These are phyloP conservation scores for Oreochromis spilurus DNA, from an alignment of 2,113 vertebrate genomes.

Conservation along the genomic window DNA sequence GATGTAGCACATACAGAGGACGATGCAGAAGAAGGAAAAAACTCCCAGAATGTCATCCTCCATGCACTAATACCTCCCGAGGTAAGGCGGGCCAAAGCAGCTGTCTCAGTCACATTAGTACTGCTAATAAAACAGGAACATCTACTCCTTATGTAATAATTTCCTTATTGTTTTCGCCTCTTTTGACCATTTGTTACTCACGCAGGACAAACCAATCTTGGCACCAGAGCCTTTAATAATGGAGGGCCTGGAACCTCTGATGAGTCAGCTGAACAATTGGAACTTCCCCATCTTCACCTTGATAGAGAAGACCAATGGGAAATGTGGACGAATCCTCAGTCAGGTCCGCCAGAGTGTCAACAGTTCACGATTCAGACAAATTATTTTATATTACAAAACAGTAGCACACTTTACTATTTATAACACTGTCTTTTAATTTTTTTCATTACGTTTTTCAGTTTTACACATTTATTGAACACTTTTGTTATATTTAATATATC, in stretches of 20 bases:
- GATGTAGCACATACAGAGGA: conserved; percentile 88
- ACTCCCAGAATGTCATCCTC: conserved; percentile 73
- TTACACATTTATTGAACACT: neutral
- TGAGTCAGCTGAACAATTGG: conserved; percentile 93
- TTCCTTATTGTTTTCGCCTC: neutral
- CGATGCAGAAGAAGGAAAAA: conserved; percentile 74
- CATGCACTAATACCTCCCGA: conserved; percentile 69
- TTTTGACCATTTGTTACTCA: neutral
- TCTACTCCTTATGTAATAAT: neutral
- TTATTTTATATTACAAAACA: neutral
- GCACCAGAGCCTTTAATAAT: conserved; percentile 93
- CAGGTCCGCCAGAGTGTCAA: conserved; percentile 77
- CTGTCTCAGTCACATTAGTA: neutral
- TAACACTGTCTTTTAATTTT: neutral
- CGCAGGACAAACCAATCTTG: conserved; percentile 84
- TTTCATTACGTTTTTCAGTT: neutral
- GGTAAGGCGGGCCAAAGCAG: conserved; percentile 32
- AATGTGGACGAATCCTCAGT: conserved; percentile 91
- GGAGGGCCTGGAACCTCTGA: conserved; percentile 86
- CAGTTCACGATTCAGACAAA: neutral
- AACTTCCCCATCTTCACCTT: conserved; percentile 97
- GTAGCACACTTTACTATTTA: neutral
- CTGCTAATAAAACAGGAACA: neutral
- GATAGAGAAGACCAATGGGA: conserved; percentile 90
- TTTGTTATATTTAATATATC: neutral